Base-by-base conservation (phyloP, 2,797 vertebrate genomes). In the Sebastes aleutianus region DNA sequence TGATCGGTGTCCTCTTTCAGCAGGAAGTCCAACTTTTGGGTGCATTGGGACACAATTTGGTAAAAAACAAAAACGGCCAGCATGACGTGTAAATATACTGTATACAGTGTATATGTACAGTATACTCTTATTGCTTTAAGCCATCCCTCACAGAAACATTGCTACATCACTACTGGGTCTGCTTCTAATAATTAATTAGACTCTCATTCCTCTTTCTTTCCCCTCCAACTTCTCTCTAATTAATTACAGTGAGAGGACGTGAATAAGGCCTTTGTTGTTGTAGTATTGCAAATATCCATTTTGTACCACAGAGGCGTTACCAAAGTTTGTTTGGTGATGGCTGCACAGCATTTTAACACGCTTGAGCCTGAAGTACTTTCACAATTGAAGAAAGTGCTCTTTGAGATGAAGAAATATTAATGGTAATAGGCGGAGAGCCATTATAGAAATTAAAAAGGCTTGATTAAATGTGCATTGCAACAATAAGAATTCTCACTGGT, bases 141-240 rank as follows among this genome's bases (percentile, higher is more conserved):
- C 0, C 7, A 0, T 70, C 50, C 32, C 3, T 1, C 11, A 8
- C 67, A 27, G 39, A 76, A 57, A 14, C 9, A 56, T 59, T 50
- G 56, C 47, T 9, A 12, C 6, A 65, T 24, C 32, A 3, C 73
- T 4, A 20, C 53, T 9, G 54, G 39, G 39, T 43, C 39, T 57
- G 9, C 74, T 74, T 65, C 26, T 73, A 54, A 36, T 50, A 50
- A 76, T 82, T 59, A 34, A 77, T 69, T 76, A 43, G 43, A 70
- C 14, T 34, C 14, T 32, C 20, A 16, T 34, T 18, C 27, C 39
- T 59, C 13, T 39, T 24, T 22, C 34, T 31, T 26, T 62, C 26
- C 20, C n/a, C n/a, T 62, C 14, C 10, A 27, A 64, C 27, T 29
- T 43, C 27, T 50, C 20, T 70, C 29, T 58, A 26, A 83, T 69